These are phyloP conservation scores for Ctenodactylus gundi DNA, from an alignment of 2,113 vertebrate genomes.

Conservation along the genomic window DNA sequence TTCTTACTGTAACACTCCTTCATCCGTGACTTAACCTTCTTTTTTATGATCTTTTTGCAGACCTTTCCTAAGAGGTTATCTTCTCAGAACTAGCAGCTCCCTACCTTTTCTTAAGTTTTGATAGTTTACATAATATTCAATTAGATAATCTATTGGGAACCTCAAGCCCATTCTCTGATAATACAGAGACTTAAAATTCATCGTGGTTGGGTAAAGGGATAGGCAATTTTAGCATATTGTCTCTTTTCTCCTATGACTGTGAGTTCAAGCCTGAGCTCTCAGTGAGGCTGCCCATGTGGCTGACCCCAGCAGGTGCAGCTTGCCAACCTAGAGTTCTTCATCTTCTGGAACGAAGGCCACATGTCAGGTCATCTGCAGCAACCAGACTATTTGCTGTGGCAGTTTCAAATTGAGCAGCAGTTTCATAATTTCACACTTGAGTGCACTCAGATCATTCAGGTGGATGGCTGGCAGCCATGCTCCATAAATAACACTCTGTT, in stretches of 20 bases:
- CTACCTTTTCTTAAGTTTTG: neutral
- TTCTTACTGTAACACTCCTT: too few species aligned
- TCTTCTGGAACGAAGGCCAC: neutral
- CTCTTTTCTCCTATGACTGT: neutral
- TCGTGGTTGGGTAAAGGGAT: neutral
- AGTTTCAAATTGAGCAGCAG: constrained; percentile 41
- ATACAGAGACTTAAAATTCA: neutral
- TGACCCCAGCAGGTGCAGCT: neutral
- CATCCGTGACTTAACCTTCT: neutral
- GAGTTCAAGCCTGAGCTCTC: neutral
- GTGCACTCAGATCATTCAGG: constrained; percentile 25
- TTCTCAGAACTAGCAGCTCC: neutral
- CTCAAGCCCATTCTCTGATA: neutral
- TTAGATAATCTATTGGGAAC: neutral
- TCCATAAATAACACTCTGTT: constrained; percentile 23
- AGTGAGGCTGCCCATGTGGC: neutral
- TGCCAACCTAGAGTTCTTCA: neutral
- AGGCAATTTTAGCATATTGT: neutral
- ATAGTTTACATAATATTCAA: neutral
- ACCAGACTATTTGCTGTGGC: neutral
- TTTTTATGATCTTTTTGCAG: neutral
- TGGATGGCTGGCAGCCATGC: constrained; percentile 20
- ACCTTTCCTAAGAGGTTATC: neutral
- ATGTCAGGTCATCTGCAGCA: constrained; percentile 15
- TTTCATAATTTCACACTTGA: constrained; percentile 51